Evolutionary conservation across 1,140 invertebrate genomes (phyloP).

Genomic region (Listronotus bonariensis): DNA sequence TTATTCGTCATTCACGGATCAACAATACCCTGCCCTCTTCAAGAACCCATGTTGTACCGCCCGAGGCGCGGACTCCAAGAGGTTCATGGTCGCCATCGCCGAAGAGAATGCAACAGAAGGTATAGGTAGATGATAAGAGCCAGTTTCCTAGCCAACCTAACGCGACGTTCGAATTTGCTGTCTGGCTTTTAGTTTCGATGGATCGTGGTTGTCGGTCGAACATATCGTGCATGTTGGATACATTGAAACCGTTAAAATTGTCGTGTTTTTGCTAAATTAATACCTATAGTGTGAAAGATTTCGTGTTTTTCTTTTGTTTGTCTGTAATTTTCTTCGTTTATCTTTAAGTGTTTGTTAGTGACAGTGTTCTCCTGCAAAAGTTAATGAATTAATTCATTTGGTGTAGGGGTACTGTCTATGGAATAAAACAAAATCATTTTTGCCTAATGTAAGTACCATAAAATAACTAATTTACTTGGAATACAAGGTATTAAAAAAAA

Average conservation of each 20-base stretch:
- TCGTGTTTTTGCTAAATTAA: not conserved
- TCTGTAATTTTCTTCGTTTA: not conserved
- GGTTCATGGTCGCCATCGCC: conserved; percentile 37
- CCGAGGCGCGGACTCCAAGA: conserved; percentile 16
- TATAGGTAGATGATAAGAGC: conserved; percentile 24
- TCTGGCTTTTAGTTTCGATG: conserved; percentile 15
- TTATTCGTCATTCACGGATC: too few relatives aligned
- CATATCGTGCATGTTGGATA: not conserved
- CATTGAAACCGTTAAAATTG: conserved; percentile 4
- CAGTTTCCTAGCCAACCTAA: conserved; percentile 22
- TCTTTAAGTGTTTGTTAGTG: too few relatives aligned
- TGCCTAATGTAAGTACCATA: too few relatives aligned
- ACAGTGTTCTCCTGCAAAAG: too few relatives aligned
- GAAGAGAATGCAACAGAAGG: conserved; percentile 24
- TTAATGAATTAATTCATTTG: too few relatives aligned
- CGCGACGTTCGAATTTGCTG: conserved; percentile 24
- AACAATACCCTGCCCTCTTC: too few relatives aligned
- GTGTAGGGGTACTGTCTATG: too few relatives aligned
- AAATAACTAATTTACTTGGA: too few relatives aligned
- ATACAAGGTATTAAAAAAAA: too few relatives aligned
- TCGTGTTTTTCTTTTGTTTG: not conserved
- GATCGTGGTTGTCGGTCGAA: conserved; percentile 4
- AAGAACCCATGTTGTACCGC: conserved; percentile 14
- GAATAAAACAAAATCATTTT: too few relatives aligned
- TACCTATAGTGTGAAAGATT: not conserved